These are phyloP conservation scores for Caenorhabditis macrosperma DNA, from an alignment of 2,888 invertebrate species.

Conservation along the genomic window DNA sequence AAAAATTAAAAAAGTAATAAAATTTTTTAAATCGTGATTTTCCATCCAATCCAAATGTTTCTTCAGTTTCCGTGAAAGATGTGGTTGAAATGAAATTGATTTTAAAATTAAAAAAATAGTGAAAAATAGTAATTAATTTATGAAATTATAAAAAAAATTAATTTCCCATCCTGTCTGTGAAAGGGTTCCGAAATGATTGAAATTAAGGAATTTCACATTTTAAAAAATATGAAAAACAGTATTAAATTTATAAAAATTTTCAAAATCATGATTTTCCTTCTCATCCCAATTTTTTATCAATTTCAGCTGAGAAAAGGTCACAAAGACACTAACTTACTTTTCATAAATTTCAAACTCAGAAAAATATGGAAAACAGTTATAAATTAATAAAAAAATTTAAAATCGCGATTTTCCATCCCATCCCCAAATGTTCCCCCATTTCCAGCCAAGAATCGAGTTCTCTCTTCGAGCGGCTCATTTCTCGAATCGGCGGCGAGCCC, in stretches of 20 bases:
- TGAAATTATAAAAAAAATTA: not conserved
- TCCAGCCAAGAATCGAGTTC: conserved; percentile 69
- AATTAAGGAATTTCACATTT: no score
- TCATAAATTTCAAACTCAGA: not conserved
- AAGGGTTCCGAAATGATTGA: not conserved
- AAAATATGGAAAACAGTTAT: not conserved
- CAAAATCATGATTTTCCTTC: no score
- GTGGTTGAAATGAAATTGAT: not conserved
- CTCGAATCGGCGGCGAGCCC: conserved; percentile 70
- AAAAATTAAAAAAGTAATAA: not conserved
- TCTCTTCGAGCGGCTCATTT: conserved; percentile 83
- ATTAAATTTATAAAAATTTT: not conserved
- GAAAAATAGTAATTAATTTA: no score
- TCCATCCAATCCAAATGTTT: no score
- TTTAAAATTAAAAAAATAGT: no score
- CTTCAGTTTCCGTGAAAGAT: no score
- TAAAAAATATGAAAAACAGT: not conserved
- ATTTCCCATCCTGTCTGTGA: not conserved
- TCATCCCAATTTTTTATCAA: not conserved
- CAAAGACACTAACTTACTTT: no score
- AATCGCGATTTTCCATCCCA: no score
- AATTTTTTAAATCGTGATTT: not conserved
- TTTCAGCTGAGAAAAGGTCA: conserved; percentile 54
- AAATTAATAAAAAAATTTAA: not conserved
- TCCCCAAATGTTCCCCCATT: not conserved